Percentiles rank a stretch among this genome's conserved stretches.
These are phyloP conservation scores for Onchidella celtica DNA, from an alignment of 2,888 invertebrate genomes.

Conservation along the genomic window DNA sequence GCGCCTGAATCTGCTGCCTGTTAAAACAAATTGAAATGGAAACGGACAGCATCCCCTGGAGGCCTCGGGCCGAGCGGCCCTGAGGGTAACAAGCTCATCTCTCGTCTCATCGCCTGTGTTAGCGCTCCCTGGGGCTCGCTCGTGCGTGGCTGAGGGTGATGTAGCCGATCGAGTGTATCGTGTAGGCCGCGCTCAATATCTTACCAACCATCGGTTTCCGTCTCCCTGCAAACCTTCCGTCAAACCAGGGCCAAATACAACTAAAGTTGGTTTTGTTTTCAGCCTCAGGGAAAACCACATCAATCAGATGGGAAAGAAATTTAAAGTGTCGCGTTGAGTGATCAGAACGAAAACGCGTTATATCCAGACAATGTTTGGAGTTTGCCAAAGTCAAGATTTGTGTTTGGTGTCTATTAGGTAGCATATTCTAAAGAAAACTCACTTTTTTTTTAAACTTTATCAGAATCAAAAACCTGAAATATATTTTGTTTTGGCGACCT, in stretches of 20 bases:
- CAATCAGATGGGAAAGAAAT: no score
- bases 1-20: background rate
- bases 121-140: background rate
- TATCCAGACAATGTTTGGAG: no score
- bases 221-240: background rate
- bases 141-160: conserved; percentile 4
- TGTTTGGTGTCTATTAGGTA: no score
- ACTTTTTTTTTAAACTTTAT: no score
- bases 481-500: no score
- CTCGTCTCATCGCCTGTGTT: conserved; percentile 15
- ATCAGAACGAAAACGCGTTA: no score
- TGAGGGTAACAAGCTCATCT: conserved; percentile 8
- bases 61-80: background rate
- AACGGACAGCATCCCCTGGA: background rate
- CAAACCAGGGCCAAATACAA: background rate
- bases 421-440: no score
- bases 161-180: background rate
- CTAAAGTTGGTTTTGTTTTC: background rate
- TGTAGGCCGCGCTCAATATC: background rate
- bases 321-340: no score
- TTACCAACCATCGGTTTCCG: background rate
- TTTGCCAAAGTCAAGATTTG: no score
- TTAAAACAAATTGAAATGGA: conserved; percentile 12
- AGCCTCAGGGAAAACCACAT: no score
- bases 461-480: no score